Base-by-base conservation (phyloP, 2,888 invertebrate species). In the Oscheius sp. region DNA sequence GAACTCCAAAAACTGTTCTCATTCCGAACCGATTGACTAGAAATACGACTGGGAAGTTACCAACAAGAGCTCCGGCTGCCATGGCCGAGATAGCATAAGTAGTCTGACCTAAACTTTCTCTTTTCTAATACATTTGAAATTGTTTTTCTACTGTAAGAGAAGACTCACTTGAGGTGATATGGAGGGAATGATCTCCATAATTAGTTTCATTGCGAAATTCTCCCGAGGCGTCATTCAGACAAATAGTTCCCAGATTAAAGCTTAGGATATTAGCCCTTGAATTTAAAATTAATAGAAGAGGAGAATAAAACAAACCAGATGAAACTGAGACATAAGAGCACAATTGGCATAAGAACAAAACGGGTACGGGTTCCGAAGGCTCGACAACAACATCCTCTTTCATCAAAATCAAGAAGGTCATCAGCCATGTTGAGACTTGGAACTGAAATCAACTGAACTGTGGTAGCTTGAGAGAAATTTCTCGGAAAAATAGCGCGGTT, bases 41-140 rank as follows among this genome's bases (percentile, higher is more conserved):
- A 31, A 74, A 67, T 15, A 83, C 77, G 23, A 83, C 74, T 2
- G 73, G 68, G 53, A 82, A 81, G 65, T 82, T 82, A 65, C 83
- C 76, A 17, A 76, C 31, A 8, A 82, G 55, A n/a, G 82, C 82
- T 20, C 72, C 71, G 8, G 74, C 74, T 25, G 81, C 82, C 17
- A 81, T 82, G 3, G 76, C 73, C 0, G 82, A 73, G 2, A 82
- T 81, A 8, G 80, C 71, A 45, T 63, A 70, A 15, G 73, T 70
- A 25, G 67, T 31, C 33, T 74, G 64, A 17, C 31, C 73, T 73
- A 65, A 64, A 68, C 46, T 46, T 20, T 17, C 10, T 46, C 17
- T 46, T 46, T 46, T 17, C 20, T 20, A 12, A 17, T 46, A 8
- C n/a, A 46, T 17, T 20, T 46, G 6, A 17, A 6, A 12, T 12